Conservation (phyloP, 2,113 vertebrate genomes). For the Chloropsis hardwickii region DNA sequence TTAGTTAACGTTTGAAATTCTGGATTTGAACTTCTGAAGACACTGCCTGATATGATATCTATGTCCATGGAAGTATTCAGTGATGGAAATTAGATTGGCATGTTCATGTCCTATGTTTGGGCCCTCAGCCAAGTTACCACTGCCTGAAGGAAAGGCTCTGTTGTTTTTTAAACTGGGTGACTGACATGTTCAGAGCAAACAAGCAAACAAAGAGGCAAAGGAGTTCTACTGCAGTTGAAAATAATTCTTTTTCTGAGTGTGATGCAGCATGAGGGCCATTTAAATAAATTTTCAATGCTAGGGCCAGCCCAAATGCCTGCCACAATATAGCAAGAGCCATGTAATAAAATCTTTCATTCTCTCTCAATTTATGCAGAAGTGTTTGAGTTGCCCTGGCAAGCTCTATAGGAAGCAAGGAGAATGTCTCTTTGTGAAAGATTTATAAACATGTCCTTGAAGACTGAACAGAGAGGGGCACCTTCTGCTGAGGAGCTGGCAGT, state of each 20-base stretch:
- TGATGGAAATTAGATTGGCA: not conserved
- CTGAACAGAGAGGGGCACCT: not conserved
- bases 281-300: not conserved
- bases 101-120: not conserved
- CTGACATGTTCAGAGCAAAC: not conserved
- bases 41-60: not conserved
- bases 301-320: no score
- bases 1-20: not conserved
- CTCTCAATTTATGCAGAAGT: not conserved
- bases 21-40: not conserved
- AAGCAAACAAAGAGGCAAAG: not conserved
- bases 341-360: not conserved
- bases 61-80: not conserved
- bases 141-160: not conserved
- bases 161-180: not conserved
- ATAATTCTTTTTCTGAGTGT: not conserved
- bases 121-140: not conserved
- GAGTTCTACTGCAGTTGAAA: not conserved
- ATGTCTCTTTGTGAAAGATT: not conserved
- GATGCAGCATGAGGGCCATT: not conserved
- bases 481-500: not conserved
- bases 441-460: constrained; percentile 35
- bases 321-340: not conserved
- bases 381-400: not conserved
- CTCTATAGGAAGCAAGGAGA: not conserved